Conservation (phyloP, 2,113 vertebrate genomes). For the Planiliza haematocheilus region DNA sequence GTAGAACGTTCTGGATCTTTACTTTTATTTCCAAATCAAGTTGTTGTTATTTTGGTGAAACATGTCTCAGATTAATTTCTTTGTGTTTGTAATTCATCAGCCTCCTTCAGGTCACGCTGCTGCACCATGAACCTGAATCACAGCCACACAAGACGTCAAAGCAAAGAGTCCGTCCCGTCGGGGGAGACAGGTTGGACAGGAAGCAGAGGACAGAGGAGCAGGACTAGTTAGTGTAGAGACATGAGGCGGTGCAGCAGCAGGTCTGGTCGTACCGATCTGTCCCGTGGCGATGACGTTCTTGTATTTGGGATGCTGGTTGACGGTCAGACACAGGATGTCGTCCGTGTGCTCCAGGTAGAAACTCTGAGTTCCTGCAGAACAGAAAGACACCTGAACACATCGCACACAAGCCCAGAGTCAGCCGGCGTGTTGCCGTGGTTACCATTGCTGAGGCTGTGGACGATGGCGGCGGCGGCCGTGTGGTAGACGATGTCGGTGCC, state of each 20-base stretch:
- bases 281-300: slow-evolving; percentile 95
- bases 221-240: slow-evolving; percentile 47
- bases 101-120: too few species aligned
- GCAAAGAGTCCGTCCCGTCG: background rate
- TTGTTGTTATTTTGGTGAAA: too few species aligned
- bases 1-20: too few species aligned
- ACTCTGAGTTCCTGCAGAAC: slow-evolving; percentile 90
- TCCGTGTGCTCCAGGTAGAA: slow-evolving; percentile 98
- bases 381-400: slow-evolving; percentile 18
- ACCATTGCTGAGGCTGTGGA: slow-evolving; percentile 94
- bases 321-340: slow-evolving; percentile 95
- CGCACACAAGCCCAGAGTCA: too few species aligned
- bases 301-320: slow-evolving; percentile 97
- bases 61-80: too few species aligned
- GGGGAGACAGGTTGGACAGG: slow-evolving; percentile 31
- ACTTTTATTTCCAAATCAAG: too few species aligned
- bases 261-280: slow-evolving; percentile 88
- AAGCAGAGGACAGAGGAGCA: slow-evolving; percentile 82
- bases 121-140: too few species aligned
- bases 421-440: slow-evolving; percentile 29
- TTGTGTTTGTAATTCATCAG: too few species aligned
- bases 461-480: slow-evolving; percentile 90
- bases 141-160: too few species aligned
- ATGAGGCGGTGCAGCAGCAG: slow-evolving; percentile 26
- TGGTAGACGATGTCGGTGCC: slow-evolving; percentile 95